Conservation (phyloP, 2,113 vertebrate genomes). For the Noturus placidus region DNA sequence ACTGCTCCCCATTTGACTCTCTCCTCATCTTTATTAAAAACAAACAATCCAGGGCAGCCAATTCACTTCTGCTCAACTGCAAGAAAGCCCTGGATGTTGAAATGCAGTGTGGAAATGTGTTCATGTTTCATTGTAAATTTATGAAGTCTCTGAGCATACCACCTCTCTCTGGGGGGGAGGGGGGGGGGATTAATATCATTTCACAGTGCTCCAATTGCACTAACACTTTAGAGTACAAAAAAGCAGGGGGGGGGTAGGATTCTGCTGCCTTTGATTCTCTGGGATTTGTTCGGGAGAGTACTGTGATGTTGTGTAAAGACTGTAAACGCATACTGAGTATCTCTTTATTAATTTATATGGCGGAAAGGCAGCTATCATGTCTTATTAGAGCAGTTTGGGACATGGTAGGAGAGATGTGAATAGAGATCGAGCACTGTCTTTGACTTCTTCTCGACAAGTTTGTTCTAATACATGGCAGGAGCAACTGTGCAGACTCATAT, state of each 20-base stretch:
- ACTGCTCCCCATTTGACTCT: slow-evolving; percentile 16
- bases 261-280: slow-evolving; percentile 45
- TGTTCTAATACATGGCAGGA: neutral
- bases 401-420: slow-evolving; percentile 19
- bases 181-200: slow-evolving; percentile 74
- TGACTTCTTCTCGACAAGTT: neutral
- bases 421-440: neutral
- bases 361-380: slow-evolving; percentile 40
- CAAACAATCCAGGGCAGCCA: slow-evolving; percentile 52
- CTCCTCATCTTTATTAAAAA: slow-evolving; percentile 58
- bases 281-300: slow-evolving; percentile 16
- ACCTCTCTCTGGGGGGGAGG: slow-evolving; percentile 73
- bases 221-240: slow-evolving; percentile 67
- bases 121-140: slow-evolving; percentile 83
- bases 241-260: slow-evolving; percentile 22
- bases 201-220: slow-evolving; percentile 68
- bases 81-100: slow-evolving; percentile 74
- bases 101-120: slow-evolving; percentile 74
- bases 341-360: slow-evolving; percentile 52
- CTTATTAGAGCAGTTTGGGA: slow-evolving; percentile 34
- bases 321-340: slow-evolving; percentile 44
- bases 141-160: slow-evolving; percentile 78
- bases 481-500: neutral
- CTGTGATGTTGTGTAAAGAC: slow-evolving; percentile 22
- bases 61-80: slow-evolving; percentile 53